phyloP scores from a whole-genome alignment of 2,797 vertebrate genomes.

The Spatula versicolor region DNA sequence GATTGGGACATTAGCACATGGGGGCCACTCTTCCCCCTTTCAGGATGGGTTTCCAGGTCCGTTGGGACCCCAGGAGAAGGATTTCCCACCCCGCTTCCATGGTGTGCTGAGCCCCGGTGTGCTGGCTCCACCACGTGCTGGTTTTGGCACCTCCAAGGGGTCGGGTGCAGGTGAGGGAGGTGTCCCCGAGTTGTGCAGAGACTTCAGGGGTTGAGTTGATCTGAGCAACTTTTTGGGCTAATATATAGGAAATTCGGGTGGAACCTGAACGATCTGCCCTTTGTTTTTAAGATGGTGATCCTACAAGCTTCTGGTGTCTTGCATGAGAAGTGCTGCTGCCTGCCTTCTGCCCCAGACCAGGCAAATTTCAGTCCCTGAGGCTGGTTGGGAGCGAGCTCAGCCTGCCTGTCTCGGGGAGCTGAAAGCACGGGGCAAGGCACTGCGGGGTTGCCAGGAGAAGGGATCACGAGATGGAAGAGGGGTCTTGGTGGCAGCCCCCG shows the following conservation, averaged over 20 bases:
- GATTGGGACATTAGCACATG: rapidly evolving
- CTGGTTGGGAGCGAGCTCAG: neutral
- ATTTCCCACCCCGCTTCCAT: rapidly evolving
- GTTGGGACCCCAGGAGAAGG: neutral
- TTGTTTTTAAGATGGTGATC: rapidly evolving
- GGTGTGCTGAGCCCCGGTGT: neutral
- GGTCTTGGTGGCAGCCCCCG: rapidly evolving
- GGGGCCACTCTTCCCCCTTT: neutral
- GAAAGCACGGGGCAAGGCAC: neutral
- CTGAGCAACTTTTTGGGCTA: rapidly evolving
- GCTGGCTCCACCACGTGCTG: rapidly evolving
- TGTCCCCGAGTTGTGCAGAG: neutral
- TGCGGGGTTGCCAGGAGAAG: neutral
- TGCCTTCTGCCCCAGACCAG: neutral
- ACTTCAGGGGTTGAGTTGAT: neutral
- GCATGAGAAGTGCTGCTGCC: neutral
- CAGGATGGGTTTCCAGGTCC: rapidly evolving
- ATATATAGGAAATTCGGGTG: neutral
- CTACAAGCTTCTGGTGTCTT: neutral
- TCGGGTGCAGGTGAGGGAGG: rapidly evolving
- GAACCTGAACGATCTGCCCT: rapidly evolving
- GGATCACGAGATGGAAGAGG: neutral
- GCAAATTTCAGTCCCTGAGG: neutral
- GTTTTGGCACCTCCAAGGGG: rapidly evolving
- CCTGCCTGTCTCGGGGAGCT: too few relatives aligned